Evolutionary conservation across 2,113 vertebrate species (phyloP).

Genomic region (Oncorhynchus mykiss): DNA sequence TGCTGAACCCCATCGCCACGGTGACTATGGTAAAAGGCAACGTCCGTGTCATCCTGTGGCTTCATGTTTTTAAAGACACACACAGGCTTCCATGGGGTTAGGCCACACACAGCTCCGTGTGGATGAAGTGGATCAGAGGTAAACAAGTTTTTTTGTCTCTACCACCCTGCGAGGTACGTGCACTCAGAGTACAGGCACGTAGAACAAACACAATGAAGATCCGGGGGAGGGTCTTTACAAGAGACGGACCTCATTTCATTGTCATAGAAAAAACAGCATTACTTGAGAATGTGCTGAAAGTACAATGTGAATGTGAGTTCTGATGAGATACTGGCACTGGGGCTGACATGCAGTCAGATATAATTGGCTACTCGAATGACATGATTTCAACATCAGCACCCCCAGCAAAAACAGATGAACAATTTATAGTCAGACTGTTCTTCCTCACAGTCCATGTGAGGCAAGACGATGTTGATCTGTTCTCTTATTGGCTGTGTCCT

Average conservation of each 20-base stretch:
- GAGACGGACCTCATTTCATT: not conserved
- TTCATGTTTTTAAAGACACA: slow-evolving; percentile 7
- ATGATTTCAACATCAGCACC: no score
- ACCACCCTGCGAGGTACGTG: not conserved
- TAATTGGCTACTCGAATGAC: no score
- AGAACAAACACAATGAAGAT: slow-evolving; percentile 53
- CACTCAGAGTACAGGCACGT: slow-evolving; percentile 54
- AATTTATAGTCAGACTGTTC: not conserved
- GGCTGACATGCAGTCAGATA: no score
- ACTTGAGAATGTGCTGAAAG: not conserved
- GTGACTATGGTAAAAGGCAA: slow-evolving; percentile 13
- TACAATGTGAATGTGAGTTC: not conserved
- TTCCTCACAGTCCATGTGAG: not conserved
- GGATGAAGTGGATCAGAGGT: slow-evolving; percentile 58
- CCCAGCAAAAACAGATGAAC: not conserved
- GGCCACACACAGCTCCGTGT: slow-evolving; percentile 62
- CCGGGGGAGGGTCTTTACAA: slow-evolving; percentile 44
- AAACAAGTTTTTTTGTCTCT: slow-evolving; percentile 59
- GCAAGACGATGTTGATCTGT: slow-evolving; percentile 1
- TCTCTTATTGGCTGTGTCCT: slow-evolving; percentile 44
- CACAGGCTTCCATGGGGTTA: slow-evolving; percentile 40
- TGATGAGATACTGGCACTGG: not conserved
- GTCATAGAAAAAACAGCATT: not conserved
- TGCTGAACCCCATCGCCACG: slow-evolving; percentile 4
- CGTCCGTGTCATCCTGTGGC: not conserved